Evolutionary conservation across 64 coral and sea anemone genomes (phyloP).

Genomic region (Cladopsammia gracilis): DNA sequence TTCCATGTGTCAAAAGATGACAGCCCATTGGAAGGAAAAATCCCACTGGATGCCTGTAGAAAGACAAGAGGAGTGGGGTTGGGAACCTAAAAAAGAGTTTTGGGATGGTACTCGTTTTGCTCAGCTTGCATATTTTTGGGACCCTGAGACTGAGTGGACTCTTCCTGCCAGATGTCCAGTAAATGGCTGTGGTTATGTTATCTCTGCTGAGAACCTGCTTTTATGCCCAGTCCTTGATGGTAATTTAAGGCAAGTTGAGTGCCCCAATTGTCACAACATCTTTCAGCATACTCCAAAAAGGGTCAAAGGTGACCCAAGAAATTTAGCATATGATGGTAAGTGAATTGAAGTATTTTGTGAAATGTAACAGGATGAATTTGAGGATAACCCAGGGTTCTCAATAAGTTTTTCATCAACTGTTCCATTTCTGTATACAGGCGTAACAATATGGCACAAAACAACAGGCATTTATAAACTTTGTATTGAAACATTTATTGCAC

Average conservation of each 20-base stretch:
- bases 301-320: slow-evolving; percentile 60
- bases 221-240: not conserved
- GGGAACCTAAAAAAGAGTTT: slow-evolving; percentile 27
- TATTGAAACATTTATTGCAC: too few relatives aligned
- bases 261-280: slow-evolving; percentile 38
- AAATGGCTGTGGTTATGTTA: slow-evolving; percentile 19
- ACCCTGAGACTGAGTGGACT: slow-evolving; percentile 73
- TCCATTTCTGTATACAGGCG: too few relatives aligned
- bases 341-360: not conserved
- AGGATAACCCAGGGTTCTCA: too few relatives aligned
- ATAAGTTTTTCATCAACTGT: too few relatives aligned
- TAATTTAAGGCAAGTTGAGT: slow-evolving; percentile 6
- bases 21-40: slow-evolving; percentile 42
- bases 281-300: slow-evolving; percentile 15
- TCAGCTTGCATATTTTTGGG: slow-evolving; percentile 79
- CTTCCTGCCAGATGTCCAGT: slow-evolving; percentile 63
- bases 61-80: slow-evolving; percentile 53
- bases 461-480: too few relatives aligned
- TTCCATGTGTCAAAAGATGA: slow-evolving; percentile 66
- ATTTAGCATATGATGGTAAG: slow-evolving; percentile 65
- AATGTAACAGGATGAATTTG: not conserved
- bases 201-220: slow-evolving; percentile 32
- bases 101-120: slow-evolving; percentile 72
- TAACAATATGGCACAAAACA: too few relatives aligned
- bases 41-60: slow-evolving; percentile 53